Evolutionary conservation across 2,113 vertebrate genomes (phyloP).

Genomic region (Azemiops feae): DNA sequence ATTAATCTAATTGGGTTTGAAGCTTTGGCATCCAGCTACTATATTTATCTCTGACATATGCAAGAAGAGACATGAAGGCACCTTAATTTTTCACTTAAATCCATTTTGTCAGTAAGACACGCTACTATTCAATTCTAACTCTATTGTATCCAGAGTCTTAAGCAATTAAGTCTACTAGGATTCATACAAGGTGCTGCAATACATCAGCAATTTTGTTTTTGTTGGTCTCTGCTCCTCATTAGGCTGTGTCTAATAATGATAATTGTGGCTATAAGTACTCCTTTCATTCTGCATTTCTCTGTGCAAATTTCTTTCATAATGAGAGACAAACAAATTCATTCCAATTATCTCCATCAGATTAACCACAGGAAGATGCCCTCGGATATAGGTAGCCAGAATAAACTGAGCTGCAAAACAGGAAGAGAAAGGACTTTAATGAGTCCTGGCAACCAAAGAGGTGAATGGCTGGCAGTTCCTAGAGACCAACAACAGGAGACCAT

Average conservation of each 20-base stretch:
- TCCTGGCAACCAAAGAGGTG: neutral
- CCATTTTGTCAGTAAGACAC: slow-evolving; percentile 4
- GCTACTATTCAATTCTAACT: slow-evolving; percentile 3
- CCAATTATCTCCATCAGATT: slow-evolving; percentile 42
- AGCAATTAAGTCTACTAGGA: slow-evolving; percentile 50
- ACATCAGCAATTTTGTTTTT: slow-evolving; percentile 44
- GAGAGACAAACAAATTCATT: slow-evolving; percentile 52
- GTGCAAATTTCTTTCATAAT: slow-evolving; percentile 50
- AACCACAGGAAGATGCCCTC: slow-evolving; percentile 39
- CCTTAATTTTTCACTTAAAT: neutral
- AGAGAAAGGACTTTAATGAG: neutral
- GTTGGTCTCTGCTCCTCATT: slow-evolving; percentile 41
- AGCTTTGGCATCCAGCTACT: neutral
- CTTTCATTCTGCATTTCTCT: slow-evolving; percentile 39
- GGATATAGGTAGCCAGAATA: slow-evolving; percentile 7
- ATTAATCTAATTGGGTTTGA: neutral
- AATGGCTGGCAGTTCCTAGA: slow-evolving; percentile 17
- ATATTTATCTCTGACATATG: neutral
- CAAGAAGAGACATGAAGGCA: neutral
- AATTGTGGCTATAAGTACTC: slow-evolving; percentile 13
- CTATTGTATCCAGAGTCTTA: slow-evolving; percentile 26
- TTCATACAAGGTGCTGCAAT: slow-evolving; percentile 24
- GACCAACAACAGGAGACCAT: neutral
- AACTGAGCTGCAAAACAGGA: slow-evolving; percentile 11
- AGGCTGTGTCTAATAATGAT: slow-evolving; percentile 47